Base-by-base conservation (phyloP, 2,113 vertebrate species). In the Pardalotus punctatus region DNA sequence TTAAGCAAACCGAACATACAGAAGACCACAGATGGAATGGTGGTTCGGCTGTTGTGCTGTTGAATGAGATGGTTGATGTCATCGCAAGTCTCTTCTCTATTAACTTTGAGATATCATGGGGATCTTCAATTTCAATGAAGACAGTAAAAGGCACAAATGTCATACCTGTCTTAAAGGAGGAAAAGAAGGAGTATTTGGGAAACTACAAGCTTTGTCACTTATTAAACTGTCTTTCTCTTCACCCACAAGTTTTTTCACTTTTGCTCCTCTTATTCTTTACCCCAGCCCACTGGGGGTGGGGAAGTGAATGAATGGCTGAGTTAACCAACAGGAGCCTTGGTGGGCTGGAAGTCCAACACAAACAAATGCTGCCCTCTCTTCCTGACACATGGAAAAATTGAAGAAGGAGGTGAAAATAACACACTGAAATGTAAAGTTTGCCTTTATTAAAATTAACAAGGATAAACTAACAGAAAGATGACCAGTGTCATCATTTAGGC, bases 201-300 rank as follows among this genome's bases (percentile, higher is more conserved):
- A 85, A 54, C 9, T 67, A 60, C 2, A 31, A 48, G 23, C 7
- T 90, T 90, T 67, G 9, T 17, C 9, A n/a, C 8, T 47, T 85
- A 33, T 11, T 65, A 54, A 71, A 31, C 35, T 29, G 6, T 70
- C 5, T 5, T 69, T 89, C 11, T 60, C 14, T 81, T 67, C 19
- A 72, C 5, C 20, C 2, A 4, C 14, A 6, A 62, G 3, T 35
- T 60, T 78, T 93, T 43, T 64, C 10, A 29, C 5, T 80, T 62
- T 35, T 77, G 2, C 7, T 87, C 3, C 43, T 58, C 31, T 5
- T 40, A 0, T 40, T 78, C 16, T 57, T 11, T 38, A 20, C 3
- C 10, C 3, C 6, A n/a, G 35, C 24, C 9, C 9, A 17, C n/a
- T 20, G n/a, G 2, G 23, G 1, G 2, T 12, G 10, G 5, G 11